phyloP scores from a whole-genome alignment of 1,140 invertebrate genomes.

The Calosoma granatense region DNA sequence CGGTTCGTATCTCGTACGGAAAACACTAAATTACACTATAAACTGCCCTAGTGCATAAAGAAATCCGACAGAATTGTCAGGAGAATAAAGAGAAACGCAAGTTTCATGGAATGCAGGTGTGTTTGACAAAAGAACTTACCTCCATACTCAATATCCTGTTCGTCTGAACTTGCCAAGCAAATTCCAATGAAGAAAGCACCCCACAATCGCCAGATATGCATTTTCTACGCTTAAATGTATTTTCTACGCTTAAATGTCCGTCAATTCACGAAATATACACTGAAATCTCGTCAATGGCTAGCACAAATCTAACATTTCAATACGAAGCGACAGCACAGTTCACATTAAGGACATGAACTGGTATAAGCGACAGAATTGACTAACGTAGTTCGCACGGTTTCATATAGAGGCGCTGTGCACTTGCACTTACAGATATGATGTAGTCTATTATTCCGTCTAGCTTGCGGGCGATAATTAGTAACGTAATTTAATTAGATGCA shows the following conservation, averaged over 20 bases:
- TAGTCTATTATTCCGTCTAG: no score
- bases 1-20: no score
- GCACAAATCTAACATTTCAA: background rate
- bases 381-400: background rate
- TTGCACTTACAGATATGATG: no score
- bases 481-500: no score
- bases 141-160: background rate
- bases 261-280: background rate
- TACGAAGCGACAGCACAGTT: background rate
- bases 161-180: background rate
- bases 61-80: no score
- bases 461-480: no score
- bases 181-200: background rate
- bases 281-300: background rate
- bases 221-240: background rate
- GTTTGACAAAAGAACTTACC: background rate
- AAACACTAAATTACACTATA: no score
- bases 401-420: background rate
- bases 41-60: no score
- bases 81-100: no score
- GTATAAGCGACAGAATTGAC: background rate
- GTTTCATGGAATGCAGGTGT: no score
- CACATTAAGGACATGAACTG: background rate
- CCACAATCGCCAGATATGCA: background rate
- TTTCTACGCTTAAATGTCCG: background rate